Conservation (phyloP, 1,140 invertebrate genomes). For the Drosophila sucinea region DNA sequence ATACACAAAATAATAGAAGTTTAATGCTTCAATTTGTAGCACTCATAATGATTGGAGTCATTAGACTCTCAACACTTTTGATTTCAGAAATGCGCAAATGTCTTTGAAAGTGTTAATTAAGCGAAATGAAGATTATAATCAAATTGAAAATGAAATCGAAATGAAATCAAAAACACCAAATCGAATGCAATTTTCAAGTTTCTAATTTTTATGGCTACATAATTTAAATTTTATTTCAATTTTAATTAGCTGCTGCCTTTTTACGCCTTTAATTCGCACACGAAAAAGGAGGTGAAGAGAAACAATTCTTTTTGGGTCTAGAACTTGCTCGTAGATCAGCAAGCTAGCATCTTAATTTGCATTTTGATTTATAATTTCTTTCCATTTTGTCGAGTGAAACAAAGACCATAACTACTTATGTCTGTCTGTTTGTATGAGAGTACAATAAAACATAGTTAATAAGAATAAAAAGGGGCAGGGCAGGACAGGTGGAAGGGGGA, state of each 20-base stretch:
- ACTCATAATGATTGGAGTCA: conserved; percentile 32
- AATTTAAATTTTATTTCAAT: conserved; percentile 49
- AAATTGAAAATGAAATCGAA: conserved; percentile 20
- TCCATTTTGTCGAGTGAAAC: conserved; percentile 25
- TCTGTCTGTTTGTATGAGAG: too few species aligned
- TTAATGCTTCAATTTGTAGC: conserved; percentile 58
- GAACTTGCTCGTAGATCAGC: conserved; percentile 13
- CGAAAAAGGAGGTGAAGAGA: neutral
- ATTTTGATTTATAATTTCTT: conserved; percentile 40
- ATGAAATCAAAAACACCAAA: conserved; percentile 31
- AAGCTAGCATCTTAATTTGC: conserved; percentile 12
- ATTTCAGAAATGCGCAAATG: conserved; percentile 67
- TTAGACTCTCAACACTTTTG: conserved; percentile 63
- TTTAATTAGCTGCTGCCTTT: conserved; percentile 45
- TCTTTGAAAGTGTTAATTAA: conserved; percentile 71
- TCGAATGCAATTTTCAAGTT: conserved; percentile 48
- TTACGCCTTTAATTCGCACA: conserved; percentile 57
- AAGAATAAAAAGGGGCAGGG: neutral
- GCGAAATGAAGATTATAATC: conserved; percentile 65
- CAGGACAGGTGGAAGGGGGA: neutral
- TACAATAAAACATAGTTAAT: too few species aligned
- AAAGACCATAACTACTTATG: neutral
- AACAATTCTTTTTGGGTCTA: conserved; percentile 13
- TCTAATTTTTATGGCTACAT: conserved; percentile 29
- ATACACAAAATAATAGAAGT: conserved; percentile 36